Percentiles rank a stretch among this genome's conserved stretches.
Conservation (phyloP, 2,888 invertebrate species). For the Pediacus dermestoides region DNA sequence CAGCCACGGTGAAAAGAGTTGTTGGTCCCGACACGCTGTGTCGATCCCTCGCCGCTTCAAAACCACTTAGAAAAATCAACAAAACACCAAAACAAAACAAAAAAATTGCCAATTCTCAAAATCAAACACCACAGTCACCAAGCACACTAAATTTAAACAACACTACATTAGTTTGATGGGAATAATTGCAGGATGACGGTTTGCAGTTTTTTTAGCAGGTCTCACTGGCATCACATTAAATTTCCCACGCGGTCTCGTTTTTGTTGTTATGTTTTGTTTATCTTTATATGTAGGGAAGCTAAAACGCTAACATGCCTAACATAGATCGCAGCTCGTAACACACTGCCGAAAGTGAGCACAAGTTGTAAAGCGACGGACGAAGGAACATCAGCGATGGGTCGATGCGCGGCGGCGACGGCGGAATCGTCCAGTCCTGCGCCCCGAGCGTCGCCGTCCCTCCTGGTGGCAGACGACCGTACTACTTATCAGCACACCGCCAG, state of each 20-base stretch:
- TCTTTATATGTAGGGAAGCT: slow-evolving; percentile 14
- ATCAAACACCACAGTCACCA: slow-evolving; percentile 1
- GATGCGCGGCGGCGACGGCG: slow-evolving; percentile 38
- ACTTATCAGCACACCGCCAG: slow-evolving; percentile 17
- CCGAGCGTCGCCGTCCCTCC: slow-evolving; percentile 30
- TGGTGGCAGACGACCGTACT: slow-evolving; percentile 36
- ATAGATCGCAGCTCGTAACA: slow-evolving; percentile 33
- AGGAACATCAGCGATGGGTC: no score
- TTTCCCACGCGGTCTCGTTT: no score
- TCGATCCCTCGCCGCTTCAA: slow-evolving; percentile 29
- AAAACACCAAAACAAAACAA: slow-evolving; percentile 23
- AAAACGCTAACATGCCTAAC: slow-evolving; percentile 12
- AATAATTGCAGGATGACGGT: no score
- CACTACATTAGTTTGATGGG: no score
- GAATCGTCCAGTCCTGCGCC: slow-evolving; percentile 37
- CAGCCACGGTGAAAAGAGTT: slow-evolving; percentile 42
- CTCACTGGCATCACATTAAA: no score
- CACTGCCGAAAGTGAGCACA: slow-evolving; percentile 39
- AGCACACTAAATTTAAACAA: slow-evolving; percentile 10
- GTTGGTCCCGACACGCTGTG: slow-evolving; percentile 35
- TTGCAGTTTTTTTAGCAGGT: no score
- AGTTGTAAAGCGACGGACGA: slow-evolving; percentile 31
- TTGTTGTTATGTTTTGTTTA: slow-evolving; percentile 23
- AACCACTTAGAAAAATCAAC: slow-evolving; percentile 21
- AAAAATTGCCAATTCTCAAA: slow-evolving; percentile 13